phyloP scores from a whole-genome alignment of 2,113 vertebrate species.

The Triplophysa rosa region DNA sequence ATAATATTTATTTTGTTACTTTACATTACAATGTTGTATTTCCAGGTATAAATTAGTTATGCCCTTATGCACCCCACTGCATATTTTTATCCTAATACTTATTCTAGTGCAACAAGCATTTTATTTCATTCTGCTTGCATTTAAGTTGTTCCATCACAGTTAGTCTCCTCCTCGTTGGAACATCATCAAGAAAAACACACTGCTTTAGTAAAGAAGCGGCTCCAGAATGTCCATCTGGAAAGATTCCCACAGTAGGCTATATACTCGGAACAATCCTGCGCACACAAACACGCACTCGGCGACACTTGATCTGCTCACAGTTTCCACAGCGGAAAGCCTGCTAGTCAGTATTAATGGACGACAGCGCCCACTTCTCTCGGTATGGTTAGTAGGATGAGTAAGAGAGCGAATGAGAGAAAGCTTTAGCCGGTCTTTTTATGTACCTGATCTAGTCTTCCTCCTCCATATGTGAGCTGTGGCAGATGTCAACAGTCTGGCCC shows the following conservation, averaged over 20 bases:
- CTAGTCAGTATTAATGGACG: slow-evolving; percentile 19
- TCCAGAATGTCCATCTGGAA: not conserved
- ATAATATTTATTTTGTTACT: too few relatives aligned
- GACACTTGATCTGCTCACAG: not conserved
- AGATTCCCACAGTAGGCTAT: slow-evolving; percentile 21
- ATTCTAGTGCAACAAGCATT: not conserved
- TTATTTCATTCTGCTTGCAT: not conserved
- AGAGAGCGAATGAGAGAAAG: slow-evolving; percentile 1
- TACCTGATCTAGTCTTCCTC: slow-evolving; percentile 41
- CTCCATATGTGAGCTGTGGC: slow-evolving; percentile 22
- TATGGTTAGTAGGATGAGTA: slow-evolving; percentile 15
- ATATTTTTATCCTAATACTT: too few relatives aligned
- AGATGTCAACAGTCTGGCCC: slow-evolving; percentile 9
- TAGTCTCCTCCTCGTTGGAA: slow-evolving; percentile 12
- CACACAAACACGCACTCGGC: not conserved
- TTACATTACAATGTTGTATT: too few relatives aligned
- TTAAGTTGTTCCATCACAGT: not conserved
- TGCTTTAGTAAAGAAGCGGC: not conserved
- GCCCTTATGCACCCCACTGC: too few relatives aligned
- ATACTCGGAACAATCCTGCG: not conserved
- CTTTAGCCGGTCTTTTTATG: not conserved
- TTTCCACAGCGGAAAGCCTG: slow-evolving; percentile 9
- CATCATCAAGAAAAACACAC: slow-evolving; percentile 17
- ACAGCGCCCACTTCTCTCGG: slow-evolving; percentile 2
- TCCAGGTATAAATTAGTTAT: too few relatives aligned